Evolutionary conservation across 2,888 invertebrate species (phyloP), one percentile per base, ranked within the genome.

Genomic region (Troilus luridus): DNA sequence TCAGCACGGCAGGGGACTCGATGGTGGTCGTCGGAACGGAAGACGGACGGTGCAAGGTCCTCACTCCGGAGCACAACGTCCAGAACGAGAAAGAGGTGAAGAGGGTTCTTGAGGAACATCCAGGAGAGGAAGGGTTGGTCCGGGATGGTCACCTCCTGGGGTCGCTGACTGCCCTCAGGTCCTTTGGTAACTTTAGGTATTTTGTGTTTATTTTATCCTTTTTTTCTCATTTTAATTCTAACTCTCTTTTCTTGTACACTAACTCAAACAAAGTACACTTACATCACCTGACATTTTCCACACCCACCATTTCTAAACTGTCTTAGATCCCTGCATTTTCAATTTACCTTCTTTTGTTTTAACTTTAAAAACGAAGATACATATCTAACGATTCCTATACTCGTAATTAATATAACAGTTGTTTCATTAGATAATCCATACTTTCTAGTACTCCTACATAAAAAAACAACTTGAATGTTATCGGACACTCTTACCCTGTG

Each of bases 141-240:
- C 96, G 96, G 94, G 96, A 97, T 94, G 98, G 98, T 93, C 95
- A 99, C 91, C 95, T 99, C 19, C 95, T 99, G 3, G 99, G 99
- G 0, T 98, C 98, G 94, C 95, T 99, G 91, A 98, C 98, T 0
- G 99, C 99, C 0, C 95, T 99, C 60, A 96, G 99, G 88, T 98
- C 99, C 8, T 96, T 99, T 93, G 99, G 99, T 1, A 99, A 99
- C 94, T 98, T 97, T 93, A 94, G 94, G 92, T 93, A 91, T 77
- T 19, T 41, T 41, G 41, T 41, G 41, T 41, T 41, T 41, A 41
- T 41, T 41, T n/a, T 41, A 41, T 41, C 41, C n/a, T 41, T 41
- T 41, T 41, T 41, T 41, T 41, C 41, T n/a, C n/a, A n/a, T n/a
- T n/a, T n/a, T 41, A 41, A 41, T 41, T 41, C 5, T 5, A 41